Evolutionary conservation across 1,140 invertebrate genomes (phyloP).

Genomic region (Globodera ellingtonae): DNA sequence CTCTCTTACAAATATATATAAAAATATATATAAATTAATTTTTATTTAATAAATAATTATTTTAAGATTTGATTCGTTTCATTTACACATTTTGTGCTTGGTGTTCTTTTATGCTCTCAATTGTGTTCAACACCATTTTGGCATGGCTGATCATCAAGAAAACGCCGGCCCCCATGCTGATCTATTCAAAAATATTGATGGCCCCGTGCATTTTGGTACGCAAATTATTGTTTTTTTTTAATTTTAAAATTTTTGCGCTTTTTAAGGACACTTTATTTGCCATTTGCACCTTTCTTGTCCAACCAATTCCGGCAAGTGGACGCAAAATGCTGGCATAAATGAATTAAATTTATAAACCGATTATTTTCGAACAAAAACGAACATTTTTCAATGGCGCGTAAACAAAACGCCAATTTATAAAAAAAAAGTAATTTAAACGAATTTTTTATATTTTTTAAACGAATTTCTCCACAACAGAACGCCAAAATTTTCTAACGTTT

Average conservation of each 20-base stretch:
- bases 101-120: not conserved
- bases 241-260: not conserved
- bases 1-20: too few relatives aligned
- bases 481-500: too few relatives aligned
- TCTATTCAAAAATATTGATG: conserved; percentile 18
- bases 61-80: conserved; percentile 16
- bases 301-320: conserved; percentile 11
- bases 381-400: too few relatives aligned
- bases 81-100: conserved; percentile 7
- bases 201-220: conserved; percentile 8
- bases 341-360: too few relatives aligned
- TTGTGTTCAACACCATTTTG: conserved; percentile 13
- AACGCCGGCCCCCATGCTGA: conserved; percentile 20
- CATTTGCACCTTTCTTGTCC: conserved; percentile 15
- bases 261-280: conserved; percentile 20
- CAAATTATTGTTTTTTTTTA: not conserved
- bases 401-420: not conserved
- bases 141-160: conserved; percentile 20
- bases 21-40: too few relatives aligned
- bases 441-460: too few relatives aligned
- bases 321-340: not conserved
- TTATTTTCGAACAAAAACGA: too few relatives aligned
- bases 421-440: not conserved
- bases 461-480: too few relatives aligned
- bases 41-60: too few relatives aligned